phyloP scores from a whole-genome alignment of 2,888 invertebrate species.

The Noctuana brunneofusca region DNA sequence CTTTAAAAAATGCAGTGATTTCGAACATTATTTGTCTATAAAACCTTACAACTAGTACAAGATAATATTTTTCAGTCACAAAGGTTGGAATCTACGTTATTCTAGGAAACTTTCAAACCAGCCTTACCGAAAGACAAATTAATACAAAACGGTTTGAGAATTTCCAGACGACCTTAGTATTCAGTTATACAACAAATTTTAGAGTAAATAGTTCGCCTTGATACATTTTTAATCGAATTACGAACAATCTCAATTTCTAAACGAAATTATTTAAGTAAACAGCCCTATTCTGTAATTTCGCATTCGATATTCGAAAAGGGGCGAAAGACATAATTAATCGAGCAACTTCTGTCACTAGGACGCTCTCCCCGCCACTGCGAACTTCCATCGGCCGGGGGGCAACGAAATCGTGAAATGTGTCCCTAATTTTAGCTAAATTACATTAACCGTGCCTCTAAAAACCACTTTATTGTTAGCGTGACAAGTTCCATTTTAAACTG shows the following conservation, averaged over 20 bases:
- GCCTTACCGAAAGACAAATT: neutral
- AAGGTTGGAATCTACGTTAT: neutral
- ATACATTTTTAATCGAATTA: slow-evolving; percentile 34
- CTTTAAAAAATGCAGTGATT: neutral
- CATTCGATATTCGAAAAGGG: slow-evolving; percentile 62
- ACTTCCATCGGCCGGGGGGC: slow-evolving; percentile 45
- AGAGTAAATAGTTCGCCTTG: slow-evolving; percentile 8
- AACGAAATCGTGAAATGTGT: slow-evolving; percentile 52
- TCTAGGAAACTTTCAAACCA: neutral
- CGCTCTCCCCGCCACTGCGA: slow-evolving; percentile 40
- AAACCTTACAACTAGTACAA: neutral
- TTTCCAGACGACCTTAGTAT: slow-evolving; percentile 9
- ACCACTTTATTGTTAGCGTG: slow-evolving; percentile 43
- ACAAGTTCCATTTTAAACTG: slow-evolving; percentile 44
- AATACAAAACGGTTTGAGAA: neutral
- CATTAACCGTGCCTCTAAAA: slow-evolving; percentile 42
- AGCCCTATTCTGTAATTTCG: slow-evolving; percentile 55
- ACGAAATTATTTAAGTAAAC: slow-evolving; percentile 60
- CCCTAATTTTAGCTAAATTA: slow-evolving; percentile 58
- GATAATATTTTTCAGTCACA: neutral
- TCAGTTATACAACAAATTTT: slow-evolving; percentile 19
- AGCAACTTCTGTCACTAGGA: slow-evolving; percentile 67
- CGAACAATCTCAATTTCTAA: slow-evolving; percentile 44
- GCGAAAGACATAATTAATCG: slow-evolving; percentile 74
- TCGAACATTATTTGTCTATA: neutral